Base-by-base conservation (phyloP, 2,113 vertebrate species). In the Poecile atricapillus region DNA sequence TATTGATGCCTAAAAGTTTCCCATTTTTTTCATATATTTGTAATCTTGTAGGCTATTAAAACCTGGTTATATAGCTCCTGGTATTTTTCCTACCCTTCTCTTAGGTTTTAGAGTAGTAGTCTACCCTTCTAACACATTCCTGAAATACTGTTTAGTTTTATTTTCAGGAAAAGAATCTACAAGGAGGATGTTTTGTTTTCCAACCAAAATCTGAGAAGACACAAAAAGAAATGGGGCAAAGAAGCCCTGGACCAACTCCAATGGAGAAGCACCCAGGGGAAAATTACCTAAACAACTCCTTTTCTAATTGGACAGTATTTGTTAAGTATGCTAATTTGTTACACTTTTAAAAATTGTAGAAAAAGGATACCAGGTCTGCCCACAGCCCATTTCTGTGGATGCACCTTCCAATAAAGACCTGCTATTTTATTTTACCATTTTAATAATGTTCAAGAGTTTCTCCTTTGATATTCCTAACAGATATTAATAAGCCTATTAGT, bases 281-380 rank as follows among this genome's bases (percentile, higher is more conserved):
- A 31, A 46, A 55, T 55, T 23, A 39, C 18, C 28, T 12, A 55
- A 46, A 2, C 28, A 64, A 6, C 14, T 28, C 14, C 15, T 56
- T 18, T 47, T 74, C 23, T 74, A 41, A n/a, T 15, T 65, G 49
- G 6, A 64, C 5, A 5, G 20, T n/a, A n/a, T 47, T 56, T 39
- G 6, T 55, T 22, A 39, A 18, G 10, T 4, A 23, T 3, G 18
- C 1, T 41, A 41, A 75, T 65, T 56, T 49, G 5, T n/a, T 28
- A n/a, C 41, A 65, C 10, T 23, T n/a, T 28, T 24, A n/a, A 39
- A 56, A 56, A 19, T 15, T 33, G 4, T 13, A 41, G 15, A 56
- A 47, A 56, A 41, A 39, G 0, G 0, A 41, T 24, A 18, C 10
- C 20, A 49, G 15, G 10, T 37, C 19, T 41, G 5, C 8, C 19